Conservation (phyloP, 2,797 vertebrate genomes). For the Phoebastria nigripes region DNA sequence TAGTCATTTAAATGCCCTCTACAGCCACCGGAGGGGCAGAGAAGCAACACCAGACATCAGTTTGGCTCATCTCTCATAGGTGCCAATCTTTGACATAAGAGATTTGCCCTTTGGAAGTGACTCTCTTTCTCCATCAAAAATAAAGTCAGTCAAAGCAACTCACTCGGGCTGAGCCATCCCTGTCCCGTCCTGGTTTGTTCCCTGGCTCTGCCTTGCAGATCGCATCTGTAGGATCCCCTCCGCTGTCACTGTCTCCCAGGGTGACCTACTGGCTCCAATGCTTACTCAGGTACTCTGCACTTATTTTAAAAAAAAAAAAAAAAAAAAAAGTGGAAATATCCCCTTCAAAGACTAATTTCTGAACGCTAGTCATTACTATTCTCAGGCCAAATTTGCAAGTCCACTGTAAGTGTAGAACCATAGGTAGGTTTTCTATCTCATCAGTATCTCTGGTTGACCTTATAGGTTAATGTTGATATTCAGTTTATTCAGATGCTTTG, state of each 20-base stretch:
- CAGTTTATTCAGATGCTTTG: not conserved
- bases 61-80: not conserved
- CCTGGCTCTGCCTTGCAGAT: not conserved
- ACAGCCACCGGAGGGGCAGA: not conserved
- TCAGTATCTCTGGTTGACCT: not conserved
- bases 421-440: not conserved
- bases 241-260: not conserved
- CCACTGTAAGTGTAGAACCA: not conserved
- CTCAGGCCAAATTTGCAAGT: not conserved
- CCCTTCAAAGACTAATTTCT: not conserved
- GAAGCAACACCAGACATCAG: not conserved
- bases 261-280: not conserved
- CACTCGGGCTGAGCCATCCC: not conserved
- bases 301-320: not conserved
- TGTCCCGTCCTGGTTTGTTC: not conserved
- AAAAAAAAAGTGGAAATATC: not conserved
- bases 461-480: not conserved
- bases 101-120: not conserved
- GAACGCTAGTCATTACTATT: not conserved
- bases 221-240: accelerated
- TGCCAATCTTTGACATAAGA: not conserved
- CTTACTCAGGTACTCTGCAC: not conserved
- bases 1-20: not conserved
- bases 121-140: not conserved
- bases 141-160: not conserved